These are phyloP conservation scores for Heliconius ismenius DNA, from an alignment of 2,888 invertebrate genomes.

Conservation along the genomic window DNA sequence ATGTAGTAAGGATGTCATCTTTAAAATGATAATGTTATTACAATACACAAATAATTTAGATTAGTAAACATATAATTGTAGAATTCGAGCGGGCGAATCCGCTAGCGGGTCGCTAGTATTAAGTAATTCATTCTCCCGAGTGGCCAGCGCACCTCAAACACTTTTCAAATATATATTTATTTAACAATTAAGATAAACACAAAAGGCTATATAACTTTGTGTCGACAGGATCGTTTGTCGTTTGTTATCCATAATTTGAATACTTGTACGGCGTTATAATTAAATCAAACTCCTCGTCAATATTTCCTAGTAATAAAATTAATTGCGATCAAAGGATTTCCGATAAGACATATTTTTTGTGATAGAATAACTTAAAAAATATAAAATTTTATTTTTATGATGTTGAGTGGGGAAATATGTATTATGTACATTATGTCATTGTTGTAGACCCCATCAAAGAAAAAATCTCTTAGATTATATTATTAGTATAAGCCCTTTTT, in stretches of 20 bases:
- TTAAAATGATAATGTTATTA: too few relatives aligned
- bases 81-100: too few relatives aligned
- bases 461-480: too few relatives aligned
- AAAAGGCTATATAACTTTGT: background rate
- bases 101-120: too few relatives aligned
- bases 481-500: too few relatives aligned
- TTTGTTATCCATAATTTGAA: conserved; percentile 11
- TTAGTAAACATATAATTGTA: too few relatives aligned
- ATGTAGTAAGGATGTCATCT: too few relatives aligned
- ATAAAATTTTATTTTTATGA: too few relatives aligned
- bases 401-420: too few relatives aligned
- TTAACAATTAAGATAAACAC: background rate
- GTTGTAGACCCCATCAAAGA: too few relatives aligned
- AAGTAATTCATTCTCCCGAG: background rate
- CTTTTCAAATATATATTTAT: background rate
- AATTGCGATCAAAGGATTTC: background rate
- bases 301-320: background rate
- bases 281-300: background rate
- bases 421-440: too few relatives aligned
- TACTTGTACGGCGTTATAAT: conserved; percentile 1
- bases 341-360: background rate
- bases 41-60: too few relatives aligned
- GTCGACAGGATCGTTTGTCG: background rate
- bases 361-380: background rate
- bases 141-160: background rate